Evolutionary conservation across 2,797 vertebrate species (phyloP).

Genomic region (Enteromius paludinosus): DNA sequence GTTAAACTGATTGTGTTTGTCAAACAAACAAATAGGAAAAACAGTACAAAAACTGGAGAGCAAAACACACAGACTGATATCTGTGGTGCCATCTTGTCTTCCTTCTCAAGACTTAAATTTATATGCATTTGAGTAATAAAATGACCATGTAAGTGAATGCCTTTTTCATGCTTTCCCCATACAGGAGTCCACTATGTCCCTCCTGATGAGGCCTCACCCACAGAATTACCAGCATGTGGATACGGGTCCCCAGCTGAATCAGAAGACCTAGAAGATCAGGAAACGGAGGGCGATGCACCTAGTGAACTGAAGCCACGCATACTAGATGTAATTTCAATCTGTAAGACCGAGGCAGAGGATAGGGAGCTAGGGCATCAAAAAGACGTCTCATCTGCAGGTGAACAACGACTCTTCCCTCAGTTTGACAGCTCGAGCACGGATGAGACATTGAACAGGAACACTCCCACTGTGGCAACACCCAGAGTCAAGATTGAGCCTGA

Average conservation of each 20-base stretch:
- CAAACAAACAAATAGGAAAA: too few relatives aligned
- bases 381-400: slow-evolving; percentile 26
- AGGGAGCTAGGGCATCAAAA: slow-evolving; percentile 17
- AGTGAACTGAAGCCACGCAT: slow-evolving; percentile 44
- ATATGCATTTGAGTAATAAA: background rate
- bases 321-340: slow-evolving; percentile 30
- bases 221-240: slow-evolving; percentile 52
- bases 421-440: background rate
- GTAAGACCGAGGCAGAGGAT: slow-evolving; percentile 52
- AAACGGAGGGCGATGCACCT: slow-evolving; percentile 37
- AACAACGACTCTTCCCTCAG: slow-evolving; percentile 6
- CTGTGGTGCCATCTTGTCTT: too few relatives aligned
- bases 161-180: slow-evolving; percentile 2
- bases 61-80: too few relatives aligned
- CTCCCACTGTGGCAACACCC: slow-evolving; percentile 24
- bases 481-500: slow-evolving; percentile 71
- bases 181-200: slow-evolving; percentile 60
- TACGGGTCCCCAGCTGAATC: background rate
- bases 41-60: too few relatives aligned
- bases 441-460: slow-evolving; percentile 18
- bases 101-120: background rate
- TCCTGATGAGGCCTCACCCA: slow-evolving; percentile 53
- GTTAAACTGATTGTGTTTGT: too few relatives aligned
- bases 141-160: background rate
- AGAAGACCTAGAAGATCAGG: slow-evolving; percentile 48